Evolutionary conservation across 2,888 invertebrate genomes (phyloP).

Genomic region (Pardosa pseudoannulata): DNA sequence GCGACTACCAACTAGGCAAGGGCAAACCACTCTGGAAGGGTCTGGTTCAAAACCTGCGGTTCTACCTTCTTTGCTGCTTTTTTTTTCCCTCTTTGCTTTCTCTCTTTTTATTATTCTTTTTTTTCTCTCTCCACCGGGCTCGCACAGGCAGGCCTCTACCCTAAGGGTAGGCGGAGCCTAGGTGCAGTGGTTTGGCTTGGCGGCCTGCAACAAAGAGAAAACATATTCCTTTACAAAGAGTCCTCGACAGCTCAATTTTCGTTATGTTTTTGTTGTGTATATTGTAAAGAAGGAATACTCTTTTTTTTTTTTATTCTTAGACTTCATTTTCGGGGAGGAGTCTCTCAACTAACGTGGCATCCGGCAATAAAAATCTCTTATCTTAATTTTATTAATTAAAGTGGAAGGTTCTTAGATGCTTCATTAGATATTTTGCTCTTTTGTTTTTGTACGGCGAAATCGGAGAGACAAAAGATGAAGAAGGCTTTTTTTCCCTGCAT

Average conservation of each 20-base stretch:
- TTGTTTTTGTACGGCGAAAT: neutral
- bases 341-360: neutral
- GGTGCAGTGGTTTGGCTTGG: conserved; percentile 18
- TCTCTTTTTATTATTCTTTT: neutral
- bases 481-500: neutral
- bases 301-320: neutral
- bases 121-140: conserved; percentile 6
- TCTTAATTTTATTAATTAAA: conserved; percentile 62
- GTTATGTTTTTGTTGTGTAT: conserved; percentile 26
- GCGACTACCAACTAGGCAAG: conserved; percentile 11
- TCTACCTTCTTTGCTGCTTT: neutral
- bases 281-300: neutral
- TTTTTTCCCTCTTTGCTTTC: neutral
- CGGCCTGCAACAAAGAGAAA: conserved; percentile 34
- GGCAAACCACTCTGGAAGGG: conserved; percentile 26
- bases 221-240: conserved; percentile 27
- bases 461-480: neutral
- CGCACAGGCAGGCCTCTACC: conserved; percentile 31
- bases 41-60: conserved; percentile 13
- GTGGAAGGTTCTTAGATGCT: conserved; percentile 15
- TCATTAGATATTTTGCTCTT: conserved; percentile 24
- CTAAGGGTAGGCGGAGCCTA: conserved; percentile 53
- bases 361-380: conserved; percentile 38
- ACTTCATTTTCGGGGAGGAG: conserved; percentile 16
- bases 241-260: conserved; percentile 43